phyloP scores from a whole-genome alignment of 2,797 vertebrate species.

The Aotus griseimembra region DNA sequence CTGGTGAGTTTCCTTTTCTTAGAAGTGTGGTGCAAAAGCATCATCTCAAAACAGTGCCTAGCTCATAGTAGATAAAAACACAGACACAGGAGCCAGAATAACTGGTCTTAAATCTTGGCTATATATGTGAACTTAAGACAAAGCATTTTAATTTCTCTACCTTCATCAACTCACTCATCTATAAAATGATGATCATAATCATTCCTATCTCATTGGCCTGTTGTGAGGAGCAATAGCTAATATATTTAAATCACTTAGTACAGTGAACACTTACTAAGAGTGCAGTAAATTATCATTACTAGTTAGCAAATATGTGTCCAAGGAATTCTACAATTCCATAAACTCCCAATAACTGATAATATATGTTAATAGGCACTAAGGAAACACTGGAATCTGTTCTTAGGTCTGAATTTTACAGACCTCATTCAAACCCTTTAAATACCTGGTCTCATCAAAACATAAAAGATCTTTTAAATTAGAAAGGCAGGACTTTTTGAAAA shows the following conservation, averaged over 20 bases:
- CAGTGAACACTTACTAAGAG: neutral
- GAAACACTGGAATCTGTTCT: neutral
- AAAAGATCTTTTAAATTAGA: slow-evolving; percentile 57
- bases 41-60: neutral
- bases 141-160: neutral
- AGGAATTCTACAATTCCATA: neutral
- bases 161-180: neutral
- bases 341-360: slow-evolving; percentile 21
- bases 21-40: neutral
- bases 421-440: slow-evolving; percentile 14
- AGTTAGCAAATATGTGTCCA: neutral
- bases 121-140: neutral
- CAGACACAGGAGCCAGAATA: neutral
- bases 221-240: neutral
- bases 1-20: neutral
- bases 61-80: neutral
- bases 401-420: neutral
- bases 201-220: neutral
- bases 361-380: neutral
- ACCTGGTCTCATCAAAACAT: neutral
- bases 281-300: neutral
- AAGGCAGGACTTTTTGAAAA: slow-evolving; percentile 37
- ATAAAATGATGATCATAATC: neutral
- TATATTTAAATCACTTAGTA: neutral
- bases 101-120: neutral